A percentile compares a stretch with the other conserved stretches of the same genome.
Evolutionary conservation across 2,113 vertebrate species (phyloP).

Genomic region (Tupaia tana): DNA sequence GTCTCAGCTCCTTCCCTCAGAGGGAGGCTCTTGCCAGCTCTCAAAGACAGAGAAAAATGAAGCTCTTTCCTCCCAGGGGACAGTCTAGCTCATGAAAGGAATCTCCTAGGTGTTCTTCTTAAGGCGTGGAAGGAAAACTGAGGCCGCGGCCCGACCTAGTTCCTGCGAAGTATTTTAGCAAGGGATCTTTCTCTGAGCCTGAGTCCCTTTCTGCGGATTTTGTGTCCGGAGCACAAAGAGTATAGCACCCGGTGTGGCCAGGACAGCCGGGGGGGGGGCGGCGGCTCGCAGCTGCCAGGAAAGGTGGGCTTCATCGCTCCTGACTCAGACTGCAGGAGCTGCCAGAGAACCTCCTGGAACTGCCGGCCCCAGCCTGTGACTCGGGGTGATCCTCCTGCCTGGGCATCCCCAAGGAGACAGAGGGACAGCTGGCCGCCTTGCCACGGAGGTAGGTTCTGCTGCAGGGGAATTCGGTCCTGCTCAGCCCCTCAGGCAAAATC

Average conservation of each 20-base stretch:
- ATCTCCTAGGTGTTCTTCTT: background rate
- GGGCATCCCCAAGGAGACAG: background rate
- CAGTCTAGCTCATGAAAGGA: background rate
- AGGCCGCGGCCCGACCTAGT: background rate
- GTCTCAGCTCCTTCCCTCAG: background rate
- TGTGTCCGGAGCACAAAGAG: background rate
- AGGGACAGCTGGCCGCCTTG: constrained; percentile 26
- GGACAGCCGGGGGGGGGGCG: background rate
- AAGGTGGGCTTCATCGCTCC: background rate
- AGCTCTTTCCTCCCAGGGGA: background rate
- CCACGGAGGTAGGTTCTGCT: constrained; percentile 65
- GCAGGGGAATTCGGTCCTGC: background rate
- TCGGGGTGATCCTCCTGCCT: background rate
- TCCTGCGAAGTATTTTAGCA: constrained; percentile 41
- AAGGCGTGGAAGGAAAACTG: background rate
- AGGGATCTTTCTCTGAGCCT: background rate
- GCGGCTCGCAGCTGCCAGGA: background rate
- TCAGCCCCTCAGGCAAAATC: background rate
- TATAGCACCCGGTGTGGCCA: background rate
- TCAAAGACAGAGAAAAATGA: background rate
- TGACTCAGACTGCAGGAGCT: background rate
- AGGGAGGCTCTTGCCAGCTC: background rate
- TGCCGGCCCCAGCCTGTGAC: background rate
- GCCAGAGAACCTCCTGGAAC: constrained; percentile 30
- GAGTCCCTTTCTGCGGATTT: background rate